These are phyloP conservation scores for Epiblema foenella DNA, from an alignment of 2,888 invertebrate species.

Conservation along the genomic window DNA sequence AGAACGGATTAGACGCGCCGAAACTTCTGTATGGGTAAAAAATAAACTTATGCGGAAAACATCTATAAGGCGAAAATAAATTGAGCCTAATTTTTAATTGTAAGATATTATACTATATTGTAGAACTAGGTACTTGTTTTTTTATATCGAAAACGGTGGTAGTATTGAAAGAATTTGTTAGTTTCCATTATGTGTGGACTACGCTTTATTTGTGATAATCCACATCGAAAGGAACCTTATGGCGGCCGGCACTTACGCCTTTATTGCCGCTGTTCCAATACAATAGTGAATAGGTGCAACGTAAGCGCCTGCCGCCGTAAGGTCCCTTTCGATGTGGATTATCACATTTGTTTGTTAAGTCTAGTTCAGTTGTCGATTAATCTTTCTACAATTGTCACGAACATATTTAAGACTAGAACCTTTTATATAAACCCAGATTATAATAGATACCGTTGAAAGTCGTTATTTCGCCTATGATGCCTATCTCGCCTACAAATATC, in stretches of 20 bases:
- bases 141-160: constrained; percentile 19
- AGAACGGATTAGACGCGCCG: constrained; percentile 7
- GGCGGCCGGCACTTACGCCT: too few relatives aligned
- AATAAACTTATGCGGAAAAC: not conserved
- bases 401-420: not conserved
- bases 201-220: too few relatives aligned
- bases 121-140: constrained; percentile 18
- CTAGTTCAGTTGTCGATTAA: not conserved
- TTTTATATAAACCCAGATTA: not conserved
- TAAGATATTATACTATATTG: constrained; percentile 18
- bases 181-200: not conserved
- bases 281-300: too few relatives aligned
- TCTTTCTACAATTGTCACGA: not conserved
- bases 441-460: not conserved
- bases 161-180: constrained; percentile 4
- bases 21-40: too few relatives aligned
- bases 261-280: too few relatives aligned
- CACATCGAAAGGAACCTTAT: too few relatives aligned
- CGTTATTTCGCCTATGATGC: too few relatives aligned
- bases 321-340: too few relatives aligned
- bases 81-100: constrained; percentile 29
- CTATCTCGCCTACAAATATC: too few relatives aligned
- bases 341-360: not conserved
- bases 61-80: not conserved
- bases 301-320: too few relatives aligned